phyloP scores from a whole-genome alignment of 2,797 vertebrate species.

The Lacerta viridis region DNA sequence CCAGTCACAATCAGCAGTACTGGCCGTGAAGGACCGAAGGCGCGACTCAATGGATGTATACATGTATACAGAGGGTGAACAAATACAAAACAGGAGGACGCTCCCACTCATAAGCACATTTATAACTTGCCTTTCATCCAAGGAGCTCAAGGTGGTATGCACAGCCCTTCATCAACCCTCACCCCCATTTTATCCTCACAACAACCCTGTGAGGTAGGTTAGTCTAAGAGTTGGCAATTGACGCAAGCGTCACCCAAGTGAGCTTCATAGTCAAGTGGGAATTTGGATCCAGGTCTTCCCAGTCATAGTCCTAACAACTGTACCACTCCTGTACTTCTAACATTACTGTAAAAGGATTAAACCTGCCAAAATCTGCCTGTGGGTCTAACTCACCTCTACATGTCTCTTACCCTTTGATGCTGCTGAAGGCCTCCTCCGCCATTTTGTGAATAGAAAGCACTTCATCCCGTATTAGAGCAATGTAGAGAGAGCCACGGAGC shows the following conservation, averaged over 20 bases:
- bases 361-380: neutral
- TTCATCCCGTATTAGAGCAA: constrained; percentile 90
- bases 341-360: neutral
- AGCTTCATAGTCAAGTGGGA: no score
- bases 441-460: constrained; percentile 89
- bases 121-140: no score
- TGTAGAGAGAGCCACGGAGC: constrained; percentile 86
- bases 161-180: no score
- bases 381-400: neutral
- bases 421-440: constrained; percentile 89
- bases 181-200: no score
- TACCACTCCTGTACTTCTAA: neutral
- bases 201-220: no score
- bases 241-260: no score
- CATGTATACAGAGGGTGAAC: neutral
- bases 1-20: neutral
- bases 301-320: neutral
- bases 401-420: constrained; percentile 88
- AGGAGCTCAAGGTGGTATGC: no score
- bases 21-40: neutral
- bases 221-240: no score
- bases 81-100: neutral
- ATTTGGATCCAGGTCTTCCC: no score
- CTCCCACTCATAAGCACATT: no score
- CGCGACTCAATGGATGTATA: neutral